Base-by-base conservation (phyloP, 2,888 invertebrate species). In the Apodemia zela region DNA sequence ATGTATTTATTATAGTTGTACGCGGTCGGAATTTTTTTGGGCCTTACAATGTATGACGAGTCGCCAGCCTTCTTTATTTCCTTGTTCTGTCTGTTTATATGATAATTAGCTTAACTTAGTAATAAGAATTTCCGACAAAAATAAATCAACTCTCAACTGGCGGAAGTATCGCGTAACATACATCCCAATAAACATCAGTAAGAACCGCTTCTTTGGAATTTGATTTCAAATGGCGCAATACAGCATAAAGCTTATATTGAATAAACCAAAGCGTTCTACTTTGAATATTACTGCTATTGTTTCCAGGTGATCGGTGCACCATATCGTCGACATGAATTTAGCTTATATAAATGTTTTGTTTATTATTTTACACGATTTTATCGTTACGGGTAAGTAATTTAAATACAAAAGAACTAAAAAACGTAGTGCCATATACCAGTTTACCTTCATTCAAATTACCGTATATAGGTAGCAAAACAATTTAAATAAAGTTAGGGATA, bases 241-340 rank as follows among this genome's bases (percentile, higher is more conserved):
- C 66, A 66, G 67, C 71, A 71, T 72, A 67, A 65, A 60, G 35
- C 62, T 54, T 62, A 45, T 51, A 45, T 42, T 60, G 60, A 64
- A 63, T 62, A 62, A 68, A 70, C 68, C 68, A 69, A 71, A 63
- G 64, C 68, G 29, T 63, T 49, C 57, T 45, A 49, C 60, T 59
- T 35, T 60, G 38, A 49, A 64, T 65, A 68, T 67, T 66, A 69
- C 65, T 65, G 64, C 59, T 62, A 65, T 67, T 70, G 68, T 69
- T 64, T 63, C 63, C 62, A 62, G 58, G 64, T 65, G 68, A 69
- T 65, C 67, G 66, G 67, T 68, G 69, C 63, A 66, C 64, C 63
- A 65, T n/a, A 63, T 29, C 58, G 33, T 47, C 65, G 62, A 59
- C 38, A 70, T 70, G 68, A 62, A 68, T 63, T 63, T 67, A 57